Base-by-base conservation (phyloP, 2,888 invertebrate genomes). In the Scelioninae gen. 1 region DNA sequence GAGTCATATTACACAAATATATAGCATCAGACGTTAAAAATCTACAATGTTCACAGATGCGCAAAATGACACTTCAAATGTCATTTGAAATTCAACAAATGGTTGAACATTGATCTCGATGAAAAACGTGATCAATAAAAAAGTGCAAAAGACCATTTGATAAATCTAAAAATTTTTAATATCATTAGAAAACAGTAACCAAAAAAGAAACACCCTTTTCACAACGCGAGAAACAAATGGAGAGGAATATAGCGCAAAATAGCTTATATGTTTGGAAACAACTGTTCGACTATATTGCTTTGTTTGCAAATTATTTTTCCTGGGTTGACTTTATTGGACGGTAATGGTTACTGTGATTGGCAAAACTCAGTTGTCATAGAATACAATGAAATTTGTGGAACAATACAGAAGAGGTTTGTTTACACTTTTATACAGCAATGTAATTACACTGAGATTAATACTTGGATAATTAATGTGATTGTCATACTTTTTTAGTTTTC, bases 221-320 rank as follows among this genome's bases (percentile, higher is more conserved):
- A 11, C 31, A 45, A 31, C 15, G 51, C 38, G 23, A 23, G 51
- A 40, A 66, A 66, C 49, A 72, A 72, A 72, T 40, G 15, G 49
- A 58, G 49, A 56, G 51, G 45, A 62, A 43, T 53, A 62, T 53
- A 53, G 53, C 62, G 23, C 43, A n/a, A 13, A 60, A 40, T 53
- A 15, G 66, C 15, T 32, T 31, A 47, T 43, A 32, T 13, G 49
- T 72, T 71, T 45, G 38, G 62, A 43, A 72, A 72, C 62, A 72
- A 72, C 62, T 62, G 58, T 69, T 69, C 34, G 15, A 8, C 31
- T 47, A 10, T 23, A 43, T 53, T 53, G 69, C 69, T 51, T 72
- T 72, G 72, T 72, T 72, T 60, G 72, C 43, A 60, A 72, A 72
- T 72, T 62, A 72, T 72, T 72, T 72, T 72, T 58, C 60, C 62